Evolutionary conservation across 2,797 vertebrate species (phyloP).

Genomic region (Aselliscus stoliczkanus): DNA sequence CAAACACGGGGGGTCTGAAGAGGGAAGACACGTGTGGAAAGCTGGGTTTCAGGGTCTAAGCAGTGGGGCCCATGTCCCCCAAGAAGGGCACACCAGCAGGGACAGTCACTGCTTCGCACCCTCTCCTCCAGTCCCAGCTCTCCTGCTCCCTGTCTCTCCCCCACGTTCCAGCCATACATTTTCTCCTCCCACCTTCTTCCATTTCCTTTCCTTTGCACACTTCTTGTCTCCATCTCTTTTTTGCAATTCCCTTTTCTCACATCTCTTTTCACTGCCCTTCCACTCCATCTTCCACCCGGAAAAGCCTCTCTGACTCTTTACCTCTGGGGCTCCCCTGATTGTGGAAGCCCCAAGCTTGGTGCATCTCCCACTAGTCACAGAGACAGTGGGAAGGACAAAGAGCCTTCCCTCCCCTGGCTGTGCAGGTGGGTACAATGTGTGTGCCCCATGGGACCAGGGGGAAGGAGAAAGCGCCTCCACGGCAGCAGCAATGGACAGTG

Average conservation of each 20-base stretch:
- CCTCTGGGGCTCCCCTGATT: not conserved
- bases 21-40: accelerated
- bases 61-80: not conserved
- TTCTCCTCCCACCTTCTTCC: not conserved
- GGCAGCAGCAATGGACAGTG: accelerated
- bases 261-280: not conserved
- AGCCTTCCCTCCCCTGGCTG: not conserved
- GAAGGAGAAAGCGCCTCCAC: accelerated
- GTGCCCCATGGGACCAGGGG: accelerated
- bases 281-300: accelerated
- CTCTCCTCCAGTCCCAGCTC: not conserved
- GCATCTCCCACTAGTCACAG: not conserved
- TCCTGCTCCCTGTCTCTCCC: not conserved
- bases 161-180: not conserved
- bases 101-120: too few relatives aligned
- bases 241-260: not conserved
- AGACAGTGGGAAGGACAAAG: not conserved
- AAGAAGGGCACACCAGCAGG: not conserved
- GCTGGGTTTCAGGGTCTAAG: not conserved
- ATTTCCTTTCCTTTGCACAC: not conserved
- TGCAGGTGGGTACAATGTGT: too few relatives aligned
- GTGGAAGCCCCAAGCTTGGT: not conserved
- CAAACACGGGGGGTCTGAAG: accelerated
- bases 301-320: not conserved
- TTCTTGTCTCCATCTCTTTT: not conserved